phyloP scores from a whole-genome alignment of 1,140 invertebrate species.

The Campoletis sonorensis region DNA sequence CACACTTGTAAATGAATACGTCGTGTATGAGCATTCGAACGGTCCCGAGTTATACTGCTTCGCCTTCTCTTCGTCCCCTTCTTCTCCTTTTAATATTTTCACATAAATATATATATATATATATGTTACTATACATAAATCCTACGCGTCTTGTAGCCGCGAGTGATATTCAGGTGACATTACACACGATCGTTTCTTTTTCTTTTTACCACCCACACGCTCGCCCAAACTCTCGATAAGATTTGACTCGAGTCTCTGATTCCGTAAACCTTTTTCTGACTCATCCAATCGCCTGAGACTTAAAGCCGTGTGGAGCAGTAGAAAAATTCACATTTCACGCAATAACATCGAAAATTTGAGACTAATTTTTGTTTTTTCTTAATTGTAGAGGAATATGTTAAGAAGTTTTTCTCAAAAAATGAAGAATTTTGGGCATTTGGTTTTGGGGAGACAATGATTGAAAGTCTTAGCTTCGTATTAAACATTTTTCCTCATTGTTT shows the following conservation, averaged over 20 bases:
- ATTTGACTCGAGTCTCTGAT: not conserved
- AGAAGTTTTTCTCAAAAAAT: too few relatives aligned
- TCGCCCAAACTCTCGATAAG: conserved; percentile 16
- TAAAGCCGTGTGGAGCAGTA: too few relatives aligned
- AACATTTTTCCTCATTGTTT: too few relatives aligned
- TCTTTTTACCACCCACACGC: conserved; percentile 15
- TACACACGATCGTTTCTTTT: not conserved
- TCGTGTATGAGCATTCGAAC: not conserved
- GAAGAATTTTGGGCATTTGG: too few relatives aligned
- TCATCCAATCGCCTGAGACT: conserved; percentile 10
- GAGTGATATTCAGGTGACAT: conserved; percentile 43
- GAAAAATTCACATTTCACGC: too few relatives aligned
- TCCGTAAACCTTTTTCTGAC: not conserved
- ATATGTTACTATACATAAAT: conserved; percentile 14
- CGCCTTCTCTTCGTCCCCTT: not conserved
- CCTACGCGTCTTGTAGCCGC: conserved; percentile 18
- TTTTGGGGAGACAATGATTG: too few relatives aligned
- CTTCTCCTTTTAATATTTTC: not conserved
- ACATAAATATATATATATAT: not conserved
- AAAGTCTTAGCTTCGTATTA: too few relatives aligned
- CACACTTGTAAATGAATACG: not conserved
- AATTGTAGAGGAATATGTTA: too few relatives aligned
- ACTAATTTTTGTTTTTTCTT: too few relatives aligned
- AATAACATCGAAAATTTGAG: too few relatives aligned
- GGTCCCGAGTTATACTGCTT: too few relatives aligned